Evolutionary conservation across 2,888 invertebrate species (phyloP), one percentile per base, ranked within the genome.

Genomic region (Papilio gigon): DNA sequence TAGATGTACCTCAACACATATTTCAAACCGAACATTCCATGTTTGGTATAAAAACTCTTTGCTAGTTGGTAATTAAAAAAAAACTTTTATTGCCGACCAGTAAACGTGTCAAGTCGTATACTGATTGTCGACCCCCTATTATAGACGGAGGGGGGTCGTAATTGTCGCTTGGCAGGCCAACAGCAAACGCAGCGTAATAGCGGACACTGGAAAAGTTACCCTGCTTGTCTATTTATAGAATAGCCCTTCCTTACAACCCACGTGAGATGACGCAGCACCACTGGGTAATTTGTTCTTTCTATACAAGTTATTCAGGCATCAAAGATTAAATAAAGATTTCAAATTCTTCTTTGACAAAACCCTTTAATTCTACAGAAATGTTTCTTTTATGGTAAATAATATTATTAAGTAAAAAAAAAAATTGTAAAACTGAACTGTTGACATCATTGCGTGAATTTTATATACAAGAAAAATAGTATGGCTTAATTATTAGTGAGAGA

Each of bases 151-250:
- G 42, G 33, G 65, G 56, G 27, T 58, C 14, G 30, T 60, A 66
- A 66, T 66, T 66, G 47, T 35, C 66, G 59, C 35, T 59, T 37
- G 47, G 14, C 66, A 30, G 53, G 37, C 40, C 22, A 27, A n/a
- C 35, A 11, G 50, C 14, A 30, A 56, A 30, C 40, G 33, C 53
- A 64, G 27, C 40, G 17, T 53, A 50, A 50, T 56, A 22, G 50
- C 35, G 17, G 20, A 33, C 33, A 50, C 17, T 42, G 30, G 65
- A 27, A 22, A 59, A 20, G 66, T 47, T 59, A 14, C 25, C 66
- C 20, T 44, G 30, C 60, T n/a, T 25, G 37, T 60, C 17, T 66
- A 66, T 50, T 60, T 66, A 66, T 50, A 59, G 35, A 17, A 25
- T 14, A 53, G n/a, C 27, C 27, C 8, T 47, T n/a, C 22, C 27